Evolutionary conservation across 2,113 vertebrate species (phyloP).

Genomic region (Platysteira castanea): DNA sequence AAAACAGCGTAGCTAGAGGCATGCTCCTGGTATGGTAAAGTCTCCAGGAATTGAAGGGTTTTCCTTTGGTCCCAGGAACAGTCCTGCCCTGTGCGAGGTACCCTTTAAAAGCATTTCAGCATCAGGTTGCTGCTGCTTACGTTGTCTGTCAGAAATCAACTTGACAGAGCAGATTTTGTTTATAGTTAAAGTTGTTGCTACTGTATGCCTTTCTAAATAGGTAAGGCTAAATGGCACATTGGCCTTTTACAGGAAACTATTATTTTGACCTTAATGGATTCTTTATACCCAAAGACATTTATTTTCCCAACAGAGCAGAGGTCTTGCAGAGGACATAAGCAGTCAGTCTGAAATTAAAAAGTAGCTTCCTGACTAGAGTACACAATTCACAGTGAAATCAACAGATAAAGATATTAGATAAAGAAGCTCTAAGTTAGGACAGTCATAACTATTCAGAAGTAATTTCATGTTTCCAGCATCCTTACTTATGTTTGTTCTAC

Average conservation of each 20-base stretch:
- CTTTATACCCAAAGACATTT: neutral
- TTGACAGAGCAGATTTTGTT: neutral
- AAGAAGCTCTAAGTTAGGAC: neutral
- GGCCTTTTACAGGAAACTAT: constrained; percentile 6
- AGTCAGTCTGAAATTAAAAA: constrained; percentile 9
- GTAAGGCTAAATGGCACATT: neutral
- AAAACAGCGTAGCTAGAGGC: neutral
- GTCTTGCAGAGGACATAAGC: neutral
- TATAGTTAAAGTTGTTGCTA: neutral
- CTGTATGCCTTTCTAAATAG: neutral
- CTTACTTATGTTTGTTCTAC: neutral
- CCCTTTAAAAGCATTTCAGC: neutral
- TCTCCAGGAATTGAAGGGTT: neutral
- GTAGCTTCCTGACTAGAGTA: neutral
- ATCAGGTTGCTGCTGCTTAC: neutral
- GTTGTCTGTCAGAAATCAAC: neutral
- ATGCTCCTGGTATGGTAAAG: neutral
- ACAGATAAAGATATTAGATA: neutral
- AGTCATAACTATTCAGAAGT: neutral
- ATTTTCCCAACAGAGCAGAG: neutral
- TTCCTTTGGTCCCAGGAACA: neutral
- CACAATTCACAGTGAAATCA: neutral
- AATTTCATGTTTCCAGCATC: neutral
- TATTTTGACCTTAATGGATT: neutral
- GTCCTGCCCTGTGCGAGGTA: neutral